Conservation (phyloP, 2,888 invertebrate species). For the Dorcus parallelipipedus region DNA sequence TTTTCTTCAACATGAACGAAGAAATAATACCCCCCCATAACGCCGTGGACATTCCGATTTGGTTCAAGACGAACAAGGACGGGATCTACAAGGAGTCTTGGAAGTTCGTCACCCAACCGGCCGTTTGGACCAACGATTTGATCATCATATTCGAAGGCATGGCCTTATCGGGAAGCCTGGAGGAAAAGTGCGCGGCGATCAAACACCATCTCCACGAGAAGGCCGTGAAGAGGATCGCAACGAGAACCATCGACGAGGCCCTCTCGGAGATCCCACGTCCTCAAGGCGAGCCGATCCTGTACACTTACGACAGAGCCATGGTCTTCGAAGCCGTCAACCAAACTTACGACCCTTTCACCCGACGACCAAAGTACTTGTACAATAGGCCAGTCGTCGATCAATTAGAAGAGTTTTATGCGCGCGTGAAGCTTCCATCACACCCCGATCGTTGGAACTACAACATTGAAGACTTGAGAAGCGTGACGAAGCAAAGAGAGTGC, state of each 20-base stretch:
- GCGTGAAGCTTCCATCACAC: conserved; percentile 21
- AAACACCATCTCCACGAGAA: conserved; percentile 23
- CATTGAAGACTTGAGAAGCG: conserved; percentile 25
- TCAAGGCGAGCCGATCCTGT: conserved; percentile 10
- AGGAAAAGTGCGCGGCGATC: conserved; percentile 15
- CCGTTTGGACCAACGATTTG: conserved; percentile 17
- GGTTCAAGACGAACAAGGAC: conserved; percentile 16
- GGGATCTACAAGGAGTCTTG: conserved; percentile 10
- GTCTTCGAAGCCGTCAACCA: conserved; percentile 35
- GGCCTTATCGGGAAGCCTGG: conserved; percentile 2
- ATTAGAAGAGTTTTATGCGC: conserved; percentile 32
- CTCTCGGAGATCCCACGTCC: conserved; percentile 15
- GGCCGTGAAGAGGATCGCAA: conserved; percentile 23
- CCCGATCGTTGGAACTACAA: conserved; percentile 32
- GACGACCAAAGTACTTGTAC: conserved; percentile 32
- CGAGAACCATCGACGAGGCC: conserved; percentile 26
- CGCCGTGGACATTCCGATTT: conserved; percentile 17
- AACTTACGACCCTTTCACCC: conserved; percentile 17
- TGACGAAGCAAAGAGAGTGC: conserved; percentile 29
- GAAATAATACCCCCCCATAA: conserved; percentile 18
- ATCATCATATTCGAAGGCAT: conserved; percentile 13
- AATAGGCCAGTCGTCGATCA: conserved; percentile 28
- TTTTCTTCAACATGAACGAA: conserved; percentile 23
- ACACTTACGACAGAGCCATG: conserved; percentile 28
- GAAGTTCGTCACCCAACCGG: conserved; percentile 17